Base-by-base conservation (phyloP, 2,797 vertebrate species). In the Sebastes melanostomus region DNA sequence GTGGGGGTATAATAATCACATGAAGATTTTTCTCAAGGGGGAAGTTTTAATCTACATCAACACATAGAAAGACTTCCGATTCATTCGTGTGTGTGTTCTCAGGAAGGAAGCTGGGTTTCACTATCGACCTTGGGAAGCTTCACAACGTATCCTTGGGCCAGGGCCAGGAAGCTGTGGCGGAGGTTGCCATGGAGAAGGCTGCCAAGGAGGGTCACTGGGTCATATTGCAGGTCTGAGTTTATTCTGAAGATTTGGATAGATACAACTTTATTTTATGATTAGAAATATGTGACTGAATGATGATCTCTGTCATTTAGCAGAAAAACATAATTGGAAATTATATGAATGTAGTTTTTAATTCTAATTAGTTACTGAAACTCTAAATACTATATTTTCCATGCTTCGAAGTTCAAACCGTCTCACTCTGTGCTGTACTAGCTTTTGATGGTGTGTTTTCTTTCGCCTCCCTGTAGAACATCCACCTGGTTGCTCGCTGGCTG, bases 161-260 rank as follows among this genome's bases (percentile, higher is more conserved):
- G 95, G 97, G 96, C 80, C 96, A 97, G 91, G 96, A 98, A 93
- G 96, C 93, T 74, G 96, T 92, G 82, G 96, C 96, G 86, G 96
- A 96, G 94, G 94, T 94, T 83, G 96, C 96, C 74, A 92, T 96
- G 95, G 93, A 96, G 93, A 97, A 96, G 77, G 94, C 96, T 88
- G 97, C 97, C 84, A 96, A 96, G 94, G 96, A 96, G 93, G 97
- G 96, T 77, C 97, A 97, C 89, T 97, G 96, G 96, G 96, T 97
- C 93, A 97, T 96, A 91, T 89, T 98, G 92, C 97, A 97, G 97
- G 96, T 96, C 91, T 70, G 3, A 24, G 27, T 76, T 79, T 71
- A 34, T 1, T 61, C 13, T 34, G 16, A 66, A 63, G 11, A 38
- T 78, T n/a, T 50, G 12, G 20, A 74, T 46, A 32, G 8, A 58